Evolutionary conservation across 2,888 invertebrate genomes (phyloP).

Genomic region (Lobophora halterata): DNA sequence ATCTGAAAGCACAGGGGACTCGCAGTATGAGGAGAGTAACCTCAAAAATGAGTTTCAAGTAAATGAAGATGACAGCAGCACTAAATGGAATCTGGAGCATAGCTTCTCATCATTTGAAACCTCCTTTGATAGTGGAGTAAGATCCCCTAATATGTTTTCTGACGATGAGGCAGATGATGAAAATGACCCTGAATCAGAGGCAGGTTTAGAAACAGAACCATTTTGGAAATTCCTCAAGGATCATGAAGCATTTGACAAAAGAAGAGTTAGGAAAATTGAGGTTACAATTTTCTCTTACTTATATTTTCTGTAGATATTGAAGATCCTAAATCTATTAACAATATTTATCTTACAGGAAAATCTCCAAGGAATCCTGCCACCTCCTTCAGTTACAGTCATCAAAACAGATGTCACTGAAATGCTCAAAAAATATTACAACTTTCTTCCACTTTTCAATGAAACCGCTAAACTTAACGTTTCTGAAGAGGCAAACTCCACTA

Average conservation of each 20-base stretch:
- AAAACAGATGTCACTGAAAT: slow-evolving; percentile 84
- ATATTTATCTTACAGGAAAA: slow-evolving; percentile 63
- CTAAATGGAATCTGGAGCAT: slow-evolving; percentile 66
- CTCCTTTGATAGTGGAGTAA: slow-evolving; percentile 72
- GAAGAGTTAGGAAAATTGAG: slow-evolving; percentile 64
- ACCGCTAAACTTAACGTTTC: slow-evolving; percentile 46
- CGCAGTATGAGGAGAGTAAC: slow-evolving; percentile 54
- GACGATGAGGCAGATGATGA: slow-evolving; percentile 66
- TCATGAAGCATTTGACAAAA: slow-evolving; percentile 64
- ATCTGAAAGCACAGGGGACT: slow-evolving; percentile 58
- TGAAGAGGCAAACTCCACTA: slow-evolving; percentile 55
- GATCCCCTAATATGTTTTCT: slow-evolving; percentile 85
- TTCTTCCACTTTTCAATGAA: slow-evolving; percentile 73
- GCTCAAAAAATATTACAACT: slow-evolving; percentile 80
- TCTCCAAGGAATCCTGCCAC: slow-evolving; percentile 86
- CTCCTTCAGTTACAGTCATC: slow-evolving; percentile 86
- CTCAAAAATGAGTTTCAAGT: slow-evolving; percentile 39
- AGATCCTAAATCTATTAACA: background rate
- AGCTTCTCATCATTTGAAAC: slow-evolving; percentile 69
- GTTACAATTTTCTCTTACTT: slow-evolving; percentile 35
- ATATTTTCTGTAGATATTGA: slow-evolving; percentile 4
- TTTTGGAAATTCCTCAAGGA: slow-evolving; percentile 67
- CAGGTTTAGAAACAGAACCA: slow-evolving; percentile 45
- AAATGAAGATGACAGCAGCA: slow-evolving; percentile 47
- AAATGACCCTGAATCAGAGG: slow-evolving; percentile 32